A percentile compares a stretch with the other conserved stretches of the same genome.
phyloP scores from a whole-genome alignment of 2,113 vertebrate genomes.

The Ariopsis seemanni region DNA sequence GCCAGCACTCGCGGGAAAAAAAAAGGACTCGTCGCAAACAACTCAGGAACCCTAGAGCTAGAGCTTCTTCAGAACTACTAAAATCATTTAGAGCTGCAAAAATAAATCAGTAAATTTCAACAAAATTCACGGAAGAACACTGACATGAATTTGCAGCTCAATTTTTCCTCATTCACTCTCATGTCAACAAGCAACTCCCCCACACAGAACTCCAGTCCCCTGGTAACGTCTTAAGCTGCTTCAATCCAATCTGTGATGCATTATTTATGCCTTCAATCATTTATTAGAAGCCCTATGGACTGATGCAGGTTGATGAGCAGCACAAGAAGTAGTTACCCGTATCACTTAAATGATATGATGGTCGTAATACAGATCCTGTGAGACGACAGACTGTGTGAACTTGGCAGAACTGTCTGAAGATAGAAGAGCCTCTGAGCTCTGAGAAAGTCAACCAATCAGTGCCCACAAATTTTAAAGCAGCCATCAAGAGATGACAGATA shows the following conservation, averaged over 20 bases:
- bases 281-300: conserved; percentile 3
- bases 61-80: not conserved
- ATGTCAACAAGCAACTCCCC: not conserved
- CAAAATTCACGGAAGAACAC: not conserved
- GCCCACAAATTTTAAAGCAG: not conserved
- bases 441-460: not conserved
- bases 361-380: not conserved
- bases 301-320: not conserved
- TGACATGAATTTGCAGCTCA: not conserved
- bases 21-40: too few species aligned
- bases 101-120: not conserved
- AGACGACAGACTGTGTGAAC: not conserved
- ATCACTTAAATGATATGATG: not conserved
- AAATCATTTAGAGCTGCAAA: not conserved
- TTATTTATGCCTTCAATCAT: conserved; percentile 22
- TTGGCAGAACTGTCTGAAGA: not conserved
- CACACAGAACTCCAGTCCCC: not conserved
- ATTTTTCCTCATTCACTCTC: conserved; percentile 4
- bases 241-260: conserved; percentile 9
- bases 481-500: conserved; percentile 12
- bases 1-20: too few species aligned
- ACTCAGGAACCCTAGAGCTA: too few species aligned
- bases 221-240: not conserved
- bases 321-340: not conserved
- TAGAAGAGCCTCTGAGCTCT: not conserved